Conservation (phyloP, 53 echinoderm and acorn worm species). For the Crossaster papposus region DNA sequence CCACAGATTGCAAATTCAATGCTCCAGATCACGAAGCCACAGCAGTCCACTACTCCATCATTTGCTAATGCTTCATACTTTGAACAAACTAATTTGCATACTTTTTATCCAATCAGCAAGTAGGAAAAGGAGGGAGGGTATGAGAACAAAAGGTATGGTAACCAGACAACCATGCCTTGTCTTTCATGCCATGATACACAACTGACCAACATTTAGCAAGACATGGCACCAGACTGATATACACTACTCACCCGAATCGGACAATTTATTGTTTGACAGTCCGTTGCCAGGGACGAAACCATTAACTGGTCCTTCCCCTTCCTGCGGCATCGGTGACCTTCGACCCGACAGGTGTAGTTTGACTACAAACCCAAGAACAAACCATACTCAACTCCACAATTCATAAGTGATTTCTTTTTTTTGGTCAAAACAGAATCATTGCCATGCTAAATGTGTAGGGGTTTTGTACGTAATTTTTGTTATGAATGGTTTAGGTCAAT, state of each 20-base stretch:
- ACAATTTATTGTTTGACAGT: conserved; percentile 47
- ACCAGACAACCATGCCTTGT: not conserved
- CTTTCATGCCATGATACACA: conserved; percentile 6
- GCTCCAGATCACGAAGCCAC: too few relatives aligned
- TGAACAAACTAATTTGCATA: not conserved
- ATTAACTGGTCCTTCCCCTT: conserved; percentile 66
- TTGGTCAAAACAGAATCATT: not conserved
- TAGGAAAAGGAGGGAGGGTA: not conserved
- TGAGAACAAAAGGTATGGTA: not conserved
- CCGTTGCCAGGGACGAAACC: conserved; percentile 59
- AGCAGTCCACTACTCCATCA: too few relatives aligned
- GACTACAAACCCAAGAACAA: conserved; percentile 44
- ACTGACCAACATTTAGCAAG: not conserved
- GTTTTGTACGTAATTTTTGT: too few relatives aligned
- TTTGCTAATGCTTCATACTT: too few relatives aligned
- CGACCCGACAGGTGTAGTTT: conserved; percentile 41
- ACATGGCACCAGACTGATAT: conserved; percentile 32
- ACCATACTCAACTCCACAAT: not conserved
- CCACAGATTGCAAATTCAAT: too few relatives aligned
- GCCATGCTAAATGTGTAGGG: too few relatives aligned
- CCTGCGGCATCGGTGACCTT: conserved; percentile 67
- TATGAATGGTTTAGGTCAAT: too few relatives aligned
- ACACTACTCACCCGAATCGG: conserved; percentile 63
- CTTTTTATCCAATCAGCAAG: not conserved
- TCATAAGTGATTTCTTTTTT: not conserved